Percentiles rank a stretch among this genome's conserved stretches.
These are phyloP conservation scores for Heterohyrax brucei DNA, from an alignment of 2,797 vertebrate species.

Conservation along the genomic window DNA sequence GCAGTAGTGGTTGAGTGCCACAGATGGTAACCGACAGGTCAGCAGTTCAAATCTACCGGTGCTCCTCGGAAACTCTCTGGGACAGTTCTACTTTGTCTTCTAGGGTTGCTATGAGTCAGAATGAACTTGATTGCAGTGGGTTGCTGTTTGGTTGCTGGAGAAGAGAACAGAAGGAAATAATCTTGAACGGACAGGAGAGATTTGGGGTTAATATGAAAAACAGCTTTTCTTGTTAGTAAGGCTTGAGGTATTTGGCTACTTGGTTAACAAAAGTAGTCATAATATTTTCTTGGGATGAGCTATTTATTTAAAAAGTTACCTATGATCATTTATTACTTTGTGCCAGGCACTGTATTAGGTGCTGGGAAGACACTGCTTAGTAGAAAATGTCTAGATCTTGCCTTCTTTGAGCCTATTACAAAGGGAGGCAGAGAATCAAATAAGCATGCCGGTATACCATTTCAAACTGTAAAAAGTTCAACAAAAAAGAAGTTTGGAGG, in stretches of 20 bases:
- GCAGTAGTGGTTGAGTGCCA: no score
- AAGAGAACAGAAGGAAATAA: neutral
- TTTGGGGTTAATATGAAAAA: constrained; percentile 1
- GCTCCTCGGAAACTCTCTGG: no score
- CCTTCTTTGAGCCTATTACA: neutral
- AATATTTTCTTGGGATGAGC: neutral
- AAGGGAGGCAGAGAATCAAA: neutral
- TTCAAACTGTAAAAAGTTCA: constrained; percentile 14
- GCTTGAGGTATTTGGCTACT: neutral
- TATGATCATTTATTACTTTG: neutral
- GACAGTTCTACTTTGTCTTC: no score
- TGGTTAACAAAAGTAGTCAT: neutral
- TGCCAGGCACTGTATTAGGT: neutral
- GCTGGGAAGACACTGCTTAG: neutral
- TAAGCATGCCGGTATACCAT: neutral
- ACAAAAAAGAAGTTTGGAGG: neutral
- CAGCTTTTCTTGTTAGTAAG: constrained; percentile 4
- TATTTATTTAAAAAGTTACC: neutral
- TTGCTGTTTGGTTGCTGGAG: no score
- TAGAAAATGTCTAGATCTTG: neutral
- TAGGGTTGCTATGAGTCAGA: no score
- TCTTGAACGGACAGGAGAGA: neutral
- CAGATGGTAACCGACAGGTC: no score
- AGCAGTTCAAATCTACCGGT: no score
- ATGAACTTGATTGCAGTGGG: no score